Evolutionary conservation across 2,797 vertebrate genomes (phyloP).

Genomic region (Darevskia mixta): DNA sequence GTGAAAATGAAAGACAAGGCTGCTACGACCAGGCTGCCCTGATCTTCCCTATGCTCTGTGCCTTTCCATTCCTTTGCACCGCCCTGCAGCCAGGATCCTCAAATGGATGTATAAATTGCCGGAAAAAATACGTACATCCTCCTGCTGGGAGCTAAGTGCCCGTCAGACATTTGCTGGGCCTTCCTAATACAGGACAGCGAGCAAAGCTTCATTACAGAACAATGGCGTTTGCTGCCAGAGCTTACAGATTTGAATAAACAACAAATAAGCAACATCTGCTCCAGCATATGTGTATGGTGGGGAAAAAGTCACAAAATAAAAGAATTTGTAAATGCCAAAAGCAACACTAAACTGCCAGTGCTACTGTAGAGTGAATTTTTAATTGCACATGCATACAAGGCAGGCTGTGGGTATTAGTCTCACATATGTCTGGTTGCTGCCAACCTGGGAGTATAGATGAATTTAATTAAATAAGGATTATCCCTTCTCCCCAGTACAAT

Average conservation of each 20-base stretch:
- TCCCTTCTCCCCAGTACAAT: slow-evolving; percentile 87
- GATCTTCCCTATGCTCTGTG: slow-evolving; percentile 51
- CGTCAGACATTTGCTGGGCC: slow-evolving; percentile 77
- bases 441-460: slow-evolving; percentile 89
- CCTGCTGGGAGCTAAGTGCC: slow-evolving; percentile 78
- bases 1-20: slow-evolving; percentile 57
- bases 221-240: slow-evolving; percentile 87
- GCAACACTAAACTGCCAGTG: slow-evolving; percentile 88
- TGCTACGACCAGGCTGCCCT: slow-evolving; percentile 37
- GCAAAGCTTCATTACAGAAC: slow-evolving; percentile 86
- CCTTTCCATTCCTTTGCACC: slow-evolving; percentile 50
- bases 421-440: slow-evolving; percentile 88
- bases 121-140: slow-evolving; percentile 74
- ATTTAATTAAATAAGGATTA: slow-evolving; percentile 91
- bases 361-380: slow-evolving; percentile 88
- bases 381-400: slow-evolving; percentile 86
- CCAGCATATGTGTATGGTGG: slow-evolving; percentile 88
- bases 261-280: slow-evolving; percentile 90
- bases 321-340: slow-evolving; percentile 90
- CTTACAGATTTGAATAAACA: slow-evolving; percentile 88
- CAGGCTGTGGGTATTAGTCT: slow-evolving; percentile 87
- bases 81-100: slow-evolving; percentile 61
- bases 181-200: slow-evolving; percentile 83
- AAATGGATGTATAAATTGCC: slow-evolving; percentile 71
- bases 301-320: slow-evolving; percentile 86